Percentiles rank a stretch among this genome's conserved stretches.
These are phyloP conservation scores for Danionella cerebrum DNA, from an alignment of 2,113 vertebrate genomes.

Conservation along the genomic window DNA sequence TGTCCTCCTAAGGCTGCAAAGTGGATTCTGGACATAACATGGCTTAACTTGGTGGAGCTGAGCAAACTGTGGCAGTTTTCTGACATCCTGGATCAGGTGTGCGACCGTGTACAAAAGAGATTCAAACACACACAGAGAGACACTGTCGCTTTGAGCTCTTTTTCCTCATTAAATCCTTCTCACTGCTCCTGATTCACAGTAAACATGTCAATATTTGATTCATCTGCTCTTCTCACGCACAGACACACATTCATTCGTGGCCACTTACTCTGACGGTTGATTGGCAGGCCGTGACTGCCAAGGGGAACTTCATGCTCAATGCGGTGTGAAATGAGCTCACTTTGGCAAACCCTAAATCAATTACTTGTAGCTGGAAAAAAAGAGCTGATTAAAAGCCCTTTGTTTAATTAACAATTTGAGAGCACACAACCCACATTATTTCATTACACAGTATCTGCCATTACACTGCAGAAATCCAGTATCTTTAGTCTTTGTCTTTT, in stretches of 20 bases:
- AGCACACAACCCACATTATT: conserved; percentile 1
- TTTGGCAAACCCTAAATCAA: conserved; percentile 47
- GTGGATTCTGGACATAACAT: conserved; percentile 96
- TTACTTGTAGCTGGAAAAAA: conserved; percentile 36
- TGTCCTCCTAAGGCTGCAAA: conserved; percentile 86
- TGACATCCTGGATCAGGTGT: conserved; percentile 81
- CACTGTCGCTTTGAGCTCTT: not conserved
- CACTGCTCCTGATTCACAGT: conserved; percentile 33
- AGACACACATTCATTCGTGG: not conserved
- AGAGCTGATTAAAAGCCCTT: conserved; percentile 31
- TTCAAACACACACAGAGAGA: not conserved
- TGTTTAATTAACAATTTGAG: conserved; percentile 39
- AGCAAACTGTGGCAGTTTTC: conserved; percentile 88
- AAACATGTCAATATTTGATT: conserved; percentile 51
- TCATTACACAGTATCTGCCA: not conserved
- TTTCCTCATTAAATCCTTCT: conserved; percentile 29
- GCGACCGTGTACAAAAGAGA: not conserved
- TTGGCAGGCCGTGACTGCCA: conserved; percentile 44
- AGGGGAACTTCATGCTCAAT: conserved; percentile 37
- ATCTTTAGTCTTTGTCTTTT: not conserved
- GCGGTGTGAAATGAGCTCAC: conserved; percentile 53
- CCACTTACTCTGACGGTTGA: conserved; percentile 36
- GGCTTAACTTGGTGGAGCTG: conserved; percentile 92
- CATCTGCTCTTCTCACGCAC: conserved; percentile 19
- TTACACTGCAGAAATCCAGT: not conserved